Evolutionary conservation across 2,888 invertebrate species (phyloP).

Genomic region (Heteromurus nitidus): DNA sequence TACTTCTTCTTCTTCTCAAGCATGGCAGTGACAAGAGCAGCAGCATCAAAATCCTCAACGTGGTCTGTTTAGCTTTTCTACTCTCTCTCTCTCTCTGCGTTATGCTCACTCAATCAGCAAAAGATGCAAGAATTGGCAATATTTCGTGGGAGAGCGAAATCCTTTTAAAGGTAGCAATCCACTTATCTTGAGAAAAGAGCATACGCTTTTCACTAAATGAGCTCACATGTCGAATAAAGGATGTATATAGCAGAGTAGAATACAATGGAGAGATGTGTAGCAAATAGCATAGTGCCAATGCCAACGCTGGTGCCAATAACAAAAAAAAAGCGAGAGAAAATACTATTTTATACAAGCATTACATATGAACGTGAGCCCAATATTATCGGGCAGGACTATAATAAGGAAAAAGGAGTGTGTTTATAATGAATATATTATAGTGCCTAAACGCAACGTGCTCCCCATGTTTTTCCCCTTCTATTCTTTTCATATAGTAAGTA

Average conservation of each 20-base stretch:
- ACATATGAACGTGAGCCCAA: slow-evolving; percentile 41
- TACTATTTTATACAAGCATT: slow-evolving; percentile 40
- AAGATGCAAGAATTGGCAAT: slow-evolving; percentile 58
- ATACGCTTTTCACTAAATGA: slow-evolving; percentile 60
- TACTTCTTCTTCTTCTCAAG: slow-evolving; percentile 23
- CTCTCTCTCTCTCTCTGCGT: too few relatives aligned
- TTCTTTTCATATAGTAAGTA: not conserved
- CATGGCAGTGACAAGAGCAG: too few relatives aligned
- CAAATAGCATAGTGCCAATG: slow-evolving; percentile 4
- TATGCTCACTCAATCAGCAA: slow-evolving; percentile 55
- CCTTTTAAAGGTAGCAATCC: slow-evolving; percentile 59
- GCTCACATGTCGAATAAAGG: slow-evolving; percentile 36
- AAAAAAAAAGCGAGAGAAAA: too few relatives aligned
- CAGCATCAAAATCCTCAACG: not conserved
- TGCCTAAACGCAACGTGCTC: not conserved
- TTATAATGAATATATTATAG: not conserved
- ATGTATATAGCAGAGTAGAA: not conserved
- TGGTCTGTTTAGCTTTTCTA: slow-evolving; percentile 10
- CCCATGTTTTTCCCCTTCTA: not conserved
- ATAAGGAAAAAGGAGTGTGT: too few relatives aligned
- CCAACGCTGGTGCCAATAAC: slow-evolving; percentile 50
- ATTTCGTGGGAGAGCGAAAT: slow-evolving; percentile 47
- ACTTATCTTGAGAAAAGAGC: slow-evolving; percentile 60
- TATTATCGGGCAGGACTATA: slow-evolving; percentile 22
- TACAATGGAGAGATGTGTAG: not conserved